phyloP scores from a whole-genome alignment of 2,113 vertebrate genomes.

The Lasiurus borealis region DNA sequence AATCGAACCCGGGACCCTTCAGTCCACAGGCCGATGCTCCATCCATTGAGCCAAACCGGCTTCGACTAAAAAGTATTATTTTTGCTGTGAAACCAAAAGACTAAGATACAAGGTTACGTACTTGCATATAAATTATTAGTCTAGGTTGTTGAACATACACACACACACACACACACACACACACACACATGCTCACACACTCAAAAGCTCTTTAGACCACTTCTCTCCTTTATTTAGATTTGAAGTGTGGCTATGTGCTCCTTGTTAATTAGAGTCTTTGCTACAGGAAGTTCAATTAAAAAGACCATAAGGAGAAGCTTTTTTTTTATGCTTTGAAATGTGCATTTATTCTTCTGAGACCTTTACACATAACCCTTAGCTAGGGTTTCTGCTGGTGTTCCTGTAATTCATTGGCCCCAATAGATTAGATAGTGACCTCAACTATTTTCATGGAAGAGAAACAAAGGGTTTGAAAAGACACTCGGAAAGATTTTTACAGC shows the following conservation, averaged over 20 bases:
- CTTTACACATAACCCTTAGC: neutral
- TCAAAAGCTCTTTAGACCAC: neutral
- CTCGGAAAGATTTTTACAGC: neutral
- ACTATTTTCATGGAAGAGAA: conserved; percentile 24
- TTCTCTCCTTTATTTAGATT: conserved; percentile 24
- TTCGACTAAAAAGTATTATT: too few relatives aligned
- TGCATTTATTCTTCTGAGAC: neutral
- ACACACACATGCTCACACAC: neutral
- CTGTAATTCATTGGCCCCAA: neutral
- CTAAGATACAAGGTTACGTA: neutral
- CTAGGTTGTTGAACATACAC: neutral
- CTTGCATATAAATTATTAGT: neutral
- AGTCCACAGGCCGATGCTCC: too few relatives aligned
- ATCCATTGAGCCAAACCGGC: too few relatives aligned
- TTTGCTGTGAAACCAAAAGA: neutral
- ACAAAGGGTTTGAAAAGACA: neutral
- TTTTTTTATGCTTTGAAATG: neutral
- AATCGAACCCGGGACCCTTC: too few relatives aligned
- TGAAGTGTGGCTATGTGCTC: neutral
- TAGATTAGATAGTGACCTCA: conserved; percentile 2
- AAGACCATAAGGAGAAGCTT: neutral
- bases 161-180: neutral
- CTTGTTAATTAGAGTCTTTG: neutral
- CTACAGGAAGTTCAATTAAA: neutral
- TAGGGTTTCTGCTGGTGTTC: neutral